A percentile compares a stretch with the other conserved stretches of the same genome.
phyloP scores from a whole-genome alignment of 2,113 vertebrate genomes.

The Epinephelus fuscoguttatus region DNA sequence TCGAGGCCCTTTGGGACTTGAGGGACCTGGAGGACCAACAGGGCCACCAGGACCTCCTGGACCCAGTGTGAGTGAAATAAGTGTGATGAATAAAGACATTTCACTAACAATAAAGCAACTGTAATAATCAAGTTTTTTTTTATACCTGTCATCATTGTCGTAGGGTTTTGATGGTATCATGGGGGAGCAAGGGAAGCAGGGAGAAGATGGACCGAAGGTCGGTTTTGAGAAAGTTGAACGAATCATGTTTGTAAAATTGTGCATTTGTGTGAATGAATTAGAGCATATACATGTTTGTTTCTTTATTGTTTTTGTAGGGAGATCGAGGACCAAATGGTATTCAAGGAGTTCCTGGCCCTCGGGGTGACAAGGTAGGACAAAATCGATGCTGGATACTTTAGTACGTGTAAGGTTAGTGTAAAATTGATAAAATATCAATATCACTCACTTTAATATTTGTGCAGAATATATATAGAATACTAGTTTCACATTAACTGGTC shows the following conservation, averaged over 20 bases:
- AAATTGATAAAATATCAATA: background rate
- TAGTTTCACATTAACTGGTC: background rate
- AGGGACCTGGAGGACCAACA: slow-evolving; percentile 70
- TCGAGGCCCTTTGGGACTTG: slow-evolving; percentile 74
- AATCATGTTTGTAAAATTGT: background rate
- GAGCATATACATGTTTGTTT: background rate
- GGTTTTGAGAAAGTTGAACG: background rate
- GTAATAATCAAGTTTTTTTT: background rate
- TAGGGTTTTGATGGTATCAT: slow-evolving; percentile 83
- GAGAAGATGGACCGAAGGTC: slow-evolving; percentile 83
- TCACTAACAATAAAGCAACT: background rate
- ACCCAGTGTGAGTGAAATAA: slow-evolving; percentile 68
- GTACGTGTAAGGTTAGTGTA: background rate
- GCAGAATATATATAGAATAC: background rate
- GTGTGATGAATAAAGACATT: background rate
- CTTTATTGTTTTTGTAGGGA: slow-evolving; percentile 67
- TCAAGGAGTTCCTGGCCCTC: slow-evolving; percentile 74
- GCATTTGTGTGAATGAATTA: background rate
- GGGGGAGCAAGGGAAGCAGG: slow-evolving; percentile 83
- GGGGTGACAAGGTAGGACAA: slow-evolving; percentile 79
- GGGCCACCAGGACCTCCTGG: slow-evolving; percentile 78
- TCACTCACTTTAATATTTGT: background rate
- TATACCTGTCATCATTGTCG: background rate
- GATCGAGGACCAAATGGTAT: slow-evolving; percentile 72
- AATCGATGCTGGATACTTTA: background rate